Base-by-base conservation (phyloP, 2,888 invertebrate genomes). In the Eretmocerus hayati region DNA sequence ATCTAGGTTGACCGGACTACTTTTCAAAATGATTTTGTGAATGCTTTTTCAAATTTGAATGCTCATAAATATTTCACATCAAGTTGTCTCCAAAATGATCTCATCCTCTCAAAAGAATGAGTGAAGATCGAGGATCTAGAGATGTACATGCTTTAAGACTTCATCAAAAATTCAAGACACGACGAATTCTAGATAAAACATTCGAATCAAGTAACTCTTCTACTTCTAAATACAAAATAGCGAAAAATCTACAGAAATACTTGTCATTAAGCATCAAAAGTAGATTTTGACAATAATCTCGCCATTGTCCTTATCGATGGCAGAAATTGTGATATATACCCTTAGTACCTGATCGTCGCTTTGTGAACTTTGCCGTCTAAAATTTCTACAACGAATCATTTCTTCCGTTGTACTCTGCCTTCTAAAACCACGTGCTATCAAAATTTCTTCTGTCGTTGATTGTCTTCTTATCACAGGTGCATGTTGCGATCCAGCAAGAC, bases 391-490 rank as follows among this genome's bases (percentile, higher is more conserved):
- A 9, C 91, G 79, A 52, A 91, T 91, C 88, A 91, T 91, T 72
- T 92, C 92, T 65, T 92, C 91, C 0, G 90, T 91, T 8, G 92
- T 92, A 4, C 89, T 89, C 66, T 92, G 91, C 13, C 91, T 78
- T 1, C 92, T 80, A 69, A 92, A 92, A 2, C 92, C 92, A 46
- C 90, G 80, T 0, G 91, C 89, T 62, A 91, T 91, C 33, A 92
- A 74, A 61, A 92, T 92, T 72, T 92, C 92, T 68, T 91, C 90
- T 1, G 91, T 92, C 13, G 91, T 91, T 22, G 90, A 90, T 73
- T 91, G 91, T 50, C 91, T 77, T 50, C 91, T 76, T 52, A 90
- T 87, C 58, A 86, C 81, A 8, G 89, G 87, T 32, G 75, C 67
- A 38, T 64, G 65, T 44, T 64, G 64, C 18, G 43, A 31, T 50